Percentiles rank a stretch among this genome's conserved stretches.
Conservation (phyloP, 2,888 invertebrate genomes). For the Rhimphoctona megacephalus region DNA sequence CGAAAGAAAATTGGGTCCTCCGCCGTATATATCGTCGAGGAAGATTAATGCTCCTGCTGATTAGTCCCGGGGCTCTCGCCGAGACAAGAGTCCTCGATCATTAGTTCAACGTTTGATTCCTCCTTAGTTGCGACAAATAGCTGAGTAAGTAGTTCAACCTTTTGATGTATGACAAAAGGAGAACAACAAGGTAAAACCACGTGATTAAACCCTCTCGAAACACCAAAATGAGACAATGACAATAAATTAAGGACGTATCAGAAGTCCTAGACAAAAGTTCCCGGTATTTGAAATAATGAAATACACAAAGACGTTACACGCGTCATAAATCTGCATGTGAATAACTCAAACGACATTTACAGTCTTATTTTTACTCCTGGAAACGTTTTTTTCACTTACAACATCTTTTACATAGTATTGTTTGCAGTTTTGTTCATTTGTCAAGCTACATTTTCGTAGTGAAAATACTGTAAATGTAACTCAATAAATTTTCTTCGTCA, state of each 20-base stretch:
- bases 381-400: not conserved
- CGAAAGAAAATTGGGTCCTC: constrained; percentile 82
- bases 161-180: constrained; percentile 42
- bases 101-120: constrained; percentile 79
- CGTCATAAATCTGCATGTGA: not conserved
- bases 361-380: not conserved
- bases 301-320: not conserved
- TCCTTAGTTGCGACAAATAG: constrained; percentile 76
- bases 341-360: not conserved
- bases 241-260: not conserved
- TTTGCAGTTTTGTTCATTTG: no score
- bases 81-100: constrained; percentile 79
- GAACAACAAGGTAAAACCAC: constrained; percentile 17
- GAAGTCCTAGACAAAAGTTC: not conserved
- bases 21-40: constrained; percentile 72
- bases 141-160: constrained; percentile 65
- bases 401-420: no score
- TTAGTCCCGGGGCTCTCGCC: constrained; percentile 79
- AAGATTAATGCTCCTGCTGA: constrained; percentile 84
- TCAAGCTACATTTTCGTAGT: no score
- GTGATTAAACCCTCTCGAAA: constrained; percentile 21
- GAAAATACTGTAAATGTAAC: no score
- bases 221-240: not conserved
- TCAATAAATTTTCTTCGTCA: no score
- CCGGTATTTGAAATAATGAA: not conserved